Percentiles rank a stretch among this genome's conserved stretches.
Conservation (phyloP, 2,113 vertebrate species). For the Baryphthengus martii region DNA sequence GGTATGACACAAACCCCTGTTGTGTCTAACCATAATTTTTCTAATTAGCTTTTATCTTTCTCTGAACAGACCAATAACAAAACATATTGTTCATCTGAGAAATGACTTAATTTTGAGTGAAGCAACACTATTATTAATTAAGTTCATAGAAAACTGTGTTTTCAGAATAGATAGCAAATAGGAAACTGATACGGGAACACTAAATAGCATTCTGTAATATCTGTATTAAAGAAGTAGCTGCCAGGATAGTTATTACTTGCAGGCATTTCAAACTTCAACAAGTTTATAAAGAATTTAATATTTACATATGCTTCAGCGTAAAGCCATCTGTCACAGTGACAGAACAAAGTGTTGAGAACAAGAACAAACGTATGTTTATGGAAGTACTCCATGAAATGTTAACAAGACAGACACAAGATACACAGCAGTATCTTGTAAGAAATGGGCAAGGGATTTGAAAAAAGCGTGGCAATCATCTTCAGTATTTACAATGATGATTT, state of each 20-base stretch:
- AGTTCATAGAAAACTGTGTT: not conserved
- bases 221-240: slow-evolving; percentile 1
- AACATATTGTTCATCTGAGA: not conserved
- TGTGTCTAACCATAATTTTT: not conserved
- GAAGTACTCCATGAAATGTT: slow-evolving; percentile 48
- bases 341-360: slow-evolving; percentile 63
- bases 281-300: slow-evolving; percentile 72
- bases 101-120: not conserved
- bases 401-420: slow-evolving; percentile 18
- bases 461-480: not conserved
- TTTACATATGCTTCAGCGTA: slow-evolving; percentile 73
- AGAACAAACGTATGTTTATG: slow-evolving; percentile 68
- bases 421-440: not conserved
- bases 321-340: slow-evolving; percentile 73
- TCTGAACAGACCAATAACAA: not conserved
- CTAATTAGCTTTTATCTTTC: not conserved
- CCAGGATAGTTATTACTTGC: not conserved
- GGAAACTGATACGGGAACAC: not conserved
- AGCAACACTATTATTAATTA: not conserved
- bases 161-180: not conserved
- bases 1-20: not conserved
- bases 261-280: slow-evolving; percentile 35
- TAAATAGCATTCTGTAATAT: not conserved
- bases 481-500: slow-evolving; percentile 2
- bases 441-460: slow-evolving; percentile 6